Evolutionary conservation across 2,888 invertebrate species (phyloP), one percentile per base, ranked within the genome.

Genomic region (Notocelia uddmanniana): DNA sequence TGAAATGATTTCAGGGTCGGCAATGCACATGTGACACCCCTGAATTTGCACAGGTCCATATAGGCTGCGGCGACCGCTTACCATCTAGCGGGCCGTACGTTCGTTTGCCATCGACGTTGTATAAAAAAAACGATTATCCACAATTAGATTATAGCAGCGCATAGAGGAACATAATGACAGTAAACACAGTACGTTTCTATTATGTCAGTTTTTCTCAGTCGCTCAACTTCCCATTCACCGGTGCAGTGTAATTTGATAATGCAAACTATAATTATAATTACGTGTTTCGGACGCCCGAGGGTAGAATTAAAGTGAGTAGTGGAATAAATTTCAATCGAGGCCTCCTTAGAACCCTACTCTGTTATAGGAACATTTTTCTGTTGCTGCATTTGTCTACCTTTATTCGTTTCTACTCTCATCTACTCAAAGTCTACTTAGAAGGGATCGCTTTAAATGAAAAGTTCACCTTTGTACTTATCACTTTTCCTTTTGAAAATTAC

Each of bases 191-290:
- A 68, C 52, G 68, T 52, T 50, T 52, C 52, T 21, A 68, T 68
- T 68, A 68, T 68, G 68, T 60, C 68, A 59, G 59, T 52, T 68
- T 59, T 41, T 54, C 52, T 18, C 31, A 48, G 21, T 26, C 48
- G 21, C 21, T 23, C n/a, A 9, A 67, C 45, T n/a, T 57, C 41
- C 26, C 45, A 50, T 68, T 58, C 52, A 21, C 55, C 11, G 19
- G n/a, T 10, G 37, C 62, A 55, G 52, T 68, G 34, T 68, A 68
- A 72, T 68, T 72, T 57, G 55, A 57, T 72, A 68, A 62, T 57
- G 62, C 60, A 19, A 62, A 68, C 67, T 72, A 50, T 72, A 68
- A 68, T 72, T 72, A 72, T 62, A 62, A 72, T 72, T 57, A 57
- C 41, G 52, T 70, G 58, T 52, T 58, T 52, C 48, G 45, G 31